Evolutionary conservation across 2,113 vertebrate genomes (phyloP), one percentile per base, ranked within the genome.

Genomic region (Mesitornis unicolor): DNA sequence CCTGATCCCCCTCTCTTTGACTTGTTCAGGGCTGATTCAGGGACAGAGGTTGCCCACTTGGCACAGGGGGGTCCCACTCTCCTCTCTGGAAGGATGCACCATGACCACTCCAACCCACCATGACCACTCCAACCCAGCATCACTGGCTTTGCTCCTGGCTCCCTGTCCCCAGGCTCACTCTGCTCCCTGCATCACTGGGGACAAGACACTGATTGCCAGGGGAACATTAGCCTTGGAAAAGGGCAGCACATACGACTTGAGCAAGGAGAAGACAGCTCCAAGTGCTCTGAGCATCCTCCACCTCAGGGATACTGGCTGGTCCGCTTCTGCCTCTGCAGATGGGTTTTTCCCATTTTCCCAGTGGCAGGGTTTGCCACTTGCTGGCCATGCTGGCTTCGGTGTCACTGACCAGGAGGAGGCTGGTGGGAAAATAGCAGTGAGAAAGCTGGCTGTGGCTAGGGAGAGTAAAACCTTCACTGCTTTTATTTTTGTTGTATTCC

Each of bases 401-500:
- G 9, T 69, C 83, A 87, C 42, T 29, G 29, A 67, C 31, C 1
- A 1, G 22, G 38, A 87, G 51, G 18, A 79, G 16, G 26, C 48
- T 54, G 59, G 15, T 42, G 38, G 33, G 82, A 84, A 81, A 93
- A 74, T 21, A 60, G 2, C 33, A 21, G 7, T 25, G 29, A 22
- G 26, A 80, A 87, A 59, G 28, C 24, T 57, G 40, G 26, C 17
- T 24, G 9, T 1, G 2, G 36, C 0, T 1, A 61, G 26, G 35
- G 53, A 8, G 70, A 57, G 24, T 24, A 69, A 85, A 90, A 78
- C 21, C 50, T 59, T 51, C n/a, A 13, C 36, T 11, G 31, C 24
- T 79, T 45, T 0, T 28, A 10, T 10, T 29, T 11, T 38, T 9
- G 0, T 35, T 11, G 31, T 42, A 43, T n/a, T 16, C 7, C 9